Conservation (phyloP, 2,888 invertebrate genomes). For the Drosophila kuntzei region DNA sequence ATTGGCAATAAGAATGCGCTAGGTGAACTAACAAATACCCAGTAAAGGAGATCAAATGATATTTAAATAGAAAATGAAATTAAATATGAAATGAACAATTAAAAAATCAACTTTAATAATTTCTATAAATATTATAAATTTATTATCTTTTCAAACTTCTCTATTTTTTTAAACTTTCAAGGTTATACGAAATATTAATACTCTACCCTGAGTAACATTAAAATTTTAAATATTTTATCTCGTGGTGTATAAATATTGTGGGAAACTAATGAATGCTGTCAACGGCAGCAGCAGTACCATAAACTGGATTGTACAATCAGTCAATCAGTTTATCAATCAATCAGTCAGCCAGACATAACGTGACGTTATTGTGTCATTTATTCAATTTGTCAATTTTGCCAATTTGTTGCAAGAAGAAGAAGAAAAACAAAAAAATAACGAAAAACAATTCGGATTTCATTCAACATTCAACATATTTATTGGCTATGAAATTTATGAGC, state of each 20-base stretch:
- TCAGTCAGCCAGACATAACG: conserved; percentile 35
- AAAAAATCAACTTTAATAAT: too few relatives aligned
- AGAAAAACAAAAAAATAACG: neutral
- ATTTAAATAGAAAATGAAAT: too few relatives aligned
- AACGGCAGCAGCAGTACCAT: conserved; percentile 36
- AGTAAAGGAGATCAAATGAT: too few relatives aligned
- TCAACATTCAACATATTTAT: conserved; percentile 43
- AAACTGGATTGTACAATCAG: conserved; percentile 18
- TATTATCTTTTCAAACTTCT: neutral
- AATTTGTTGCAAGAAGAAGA: conserved; percentile 31
- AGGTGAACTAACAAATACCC: conserved; percentile 23
- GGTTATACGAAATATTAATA: too few relatives aligned
- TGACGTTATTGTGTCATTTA: conserved; percentile 43
- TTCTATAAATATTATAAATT: too few relatives aligned
- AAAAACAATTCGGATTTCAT: conserved; percentile 26
- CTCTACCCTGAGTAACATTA: conserved; percentile 18
- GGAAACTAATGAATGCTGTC: conserved; percentile 53
- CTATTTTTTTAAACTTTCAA: neutral
- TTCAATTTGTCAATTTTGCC: conserved; percentile 59
- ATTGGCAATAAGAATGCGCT: too few relatives aligned
- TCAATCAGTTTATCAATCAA: conserved; percentile 25
- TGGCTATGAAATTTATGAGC: conserved; percentile 48
- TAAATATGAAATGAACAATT: too few relatives aligned
- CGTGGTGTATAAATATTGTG: conserved; percentile 40
- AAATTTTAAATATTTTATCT: conserved; percentile 33